Base-by-base conservation (phyloP, 2,797 vertebrate genomes). In the Dendrocincla tyrannina region DNA sequence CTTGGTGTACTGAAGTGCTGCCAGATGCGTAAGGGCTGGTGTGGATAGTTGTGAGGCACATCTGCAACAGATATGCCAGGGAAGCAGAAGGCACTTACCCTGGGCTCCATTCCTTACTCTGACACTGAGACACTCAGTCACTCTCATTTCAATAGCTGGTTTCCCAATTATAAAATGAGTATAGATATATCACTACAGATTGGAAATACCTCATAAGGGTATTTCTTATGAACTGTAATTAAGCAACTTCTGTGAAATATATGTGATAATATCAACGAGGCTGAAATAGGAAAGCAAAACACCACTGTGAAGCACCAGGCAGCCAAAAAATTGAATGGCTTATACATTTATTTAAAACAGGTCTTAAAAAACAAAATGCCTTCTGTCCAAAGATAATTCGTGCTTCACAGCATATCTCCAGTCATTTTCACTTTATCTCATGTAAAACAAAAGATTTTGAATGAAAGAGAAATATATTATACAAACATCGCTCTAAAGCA, bases 381-480 rank as follows among this genome's bases (percentile, higher is more conserved):
- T 81, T 17, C 25, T 88, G 66, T 77, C 30, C 75, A 66, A 74
- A 76, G 28, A 28, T 66, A 88, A 83, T 83, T 78, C 79, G 58
- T 88, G 58, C 33, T 66, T 59, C 66, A 69, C 35, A 72, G 80
- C 39, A 42, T 27, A 86, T 78, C 79, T 84, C 18, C 70, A 81
- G 66, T 72, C 46, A 84, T 88, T 95, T 94, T 90, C 83, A 80
- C 76, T 93, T 96, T 94, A 59, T 85, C 39, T n/a, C 66, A 20
- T 70, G 68, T 92, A 81, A 96, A 94, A 67, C 42, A 87, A 81
- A 67, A 64, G 35, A 90, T 74, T 95, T 79, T 93, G 59, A 96
- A 91, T 83, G 76, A 42, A 78, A 89, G 69, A 82, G 39, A 96
- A 93, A 83, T 83, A 37, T 50, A 74, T 78, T 76, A 91, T 85